Conservation (phyloP, 2,888 invertebrate genomes). For the Morpho deidamia region DNA sequence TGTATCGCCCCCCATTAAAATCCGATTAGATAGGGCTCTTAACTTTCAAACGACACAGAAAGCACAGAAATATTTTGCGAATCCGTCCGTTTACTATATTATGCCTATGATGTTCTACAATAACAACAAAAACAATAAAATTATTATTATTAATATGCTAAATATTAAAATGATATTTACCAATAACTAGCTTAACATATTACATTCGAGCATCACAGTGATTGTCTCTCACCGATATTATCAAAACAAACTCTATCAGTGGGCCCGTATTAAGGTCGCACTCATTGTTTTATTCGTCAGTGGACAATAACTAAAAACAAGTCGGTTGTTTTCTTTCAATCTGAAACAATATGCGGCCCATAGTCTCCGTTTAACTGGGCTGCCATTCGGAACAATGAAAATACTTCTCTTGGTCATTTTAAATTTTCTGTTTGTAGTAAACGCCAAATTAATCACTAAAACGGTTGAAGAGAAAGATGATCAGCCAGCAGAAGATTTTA, state of each 20-base stretch:
- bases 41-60: too few relatives aligned
- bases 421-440: neutral
- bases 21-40: too few relatives aligned
- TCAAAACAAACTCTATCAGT: constrained; percentile 38
- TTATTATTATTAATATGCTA: too few relatives aligned
- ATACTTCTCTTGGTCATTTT: constrained; percentile 6
- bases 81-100: too few relatives aligned
- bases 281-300: constrained; percentile 40
- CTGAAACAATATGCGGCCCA: constrained; percentile 35
- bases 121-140: too few relatives aligned
- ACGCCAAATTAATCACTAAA: constrained; percentile 11
- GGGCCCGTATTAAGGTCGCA: constrained; percentile 33
- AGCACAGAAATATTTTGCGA: too few relatives aligned
- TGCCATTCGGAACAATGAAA: constrained; percentile 21
- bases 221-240: constrained; percentile 19
- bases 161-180: too few relatives aligned
- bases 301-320: constrained; percentile 50
- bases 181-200: too few relatives aligned
- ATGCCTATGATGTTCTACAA: too few relatives aligned
- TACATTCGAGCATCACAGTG: too few relatives aligned
- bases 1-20: too few relatives aligned
- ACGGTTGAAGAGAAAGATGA: constrained; percentile 8
- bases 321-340: constrained; percentile 46
- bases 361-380: constrained; percentile 35
- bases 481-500: neutral